A percentile compares a stretch with the other conserved stretches of the same genome.
Evolutionary conservation across 2,797 vertebrate genomes (phyloP).

Genomic region (Pristis pectinata): DNA sequence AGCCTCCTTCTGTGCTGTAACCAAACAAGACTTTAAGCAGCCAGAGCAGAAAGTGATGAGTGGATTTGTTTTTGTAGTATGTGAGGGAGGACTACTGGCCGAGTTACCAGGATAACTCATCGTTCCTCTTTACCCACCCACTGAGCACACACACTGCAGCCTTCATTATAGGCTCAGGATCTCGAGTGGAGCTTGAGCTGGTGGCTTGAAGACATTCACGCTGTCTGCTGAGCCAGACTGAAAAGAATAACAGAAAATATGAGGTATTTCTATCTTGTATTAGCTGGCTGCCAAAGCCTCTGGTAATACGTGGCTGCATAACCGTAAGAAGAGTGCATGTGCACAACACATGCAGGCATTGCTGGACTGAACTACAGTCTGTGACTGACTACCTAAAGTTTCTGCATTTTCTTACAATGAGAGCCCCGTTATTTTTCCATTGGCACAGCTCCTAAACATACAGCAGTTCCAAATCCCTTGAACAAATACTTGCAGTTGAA

Average conservation of each 20-base stretch:
- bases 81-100: not conserved
- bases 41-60: not conserved
- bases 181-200: not conserved
- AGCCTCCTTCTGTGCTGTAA: too few relatives aligned
- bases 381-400: not conserved
- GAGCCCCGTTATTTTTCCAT: not conserved
- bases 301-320: not conserved
- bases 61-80: not conserved
- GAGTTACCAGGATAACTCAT: not conserved
- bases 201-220: not conserved
- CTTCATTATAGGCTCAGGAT: not conserved
- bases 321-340: not conserved
- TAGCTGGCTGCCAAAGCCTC: not conserved
- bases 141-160: not conserved
- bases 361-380: not conserved
- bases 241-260: not conserved
- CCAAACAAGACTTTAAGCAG: not conserved
- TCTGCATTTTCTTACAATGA: not conserved
- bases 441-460: conserved; percentile 14
- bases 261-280: not conserved
- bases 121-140: too few relatives aligned
- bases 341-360: not conserved
- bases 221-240: not conserved
- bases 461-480: conserved; percentile 3
- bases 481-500: conserved; percentile 12